Evolutionary conservation across 2,797 vertebrate genomes (phyloP), one percentile per base, ranked within the genome.

Genomic region (Gadopsis marmoratus): DNA sequence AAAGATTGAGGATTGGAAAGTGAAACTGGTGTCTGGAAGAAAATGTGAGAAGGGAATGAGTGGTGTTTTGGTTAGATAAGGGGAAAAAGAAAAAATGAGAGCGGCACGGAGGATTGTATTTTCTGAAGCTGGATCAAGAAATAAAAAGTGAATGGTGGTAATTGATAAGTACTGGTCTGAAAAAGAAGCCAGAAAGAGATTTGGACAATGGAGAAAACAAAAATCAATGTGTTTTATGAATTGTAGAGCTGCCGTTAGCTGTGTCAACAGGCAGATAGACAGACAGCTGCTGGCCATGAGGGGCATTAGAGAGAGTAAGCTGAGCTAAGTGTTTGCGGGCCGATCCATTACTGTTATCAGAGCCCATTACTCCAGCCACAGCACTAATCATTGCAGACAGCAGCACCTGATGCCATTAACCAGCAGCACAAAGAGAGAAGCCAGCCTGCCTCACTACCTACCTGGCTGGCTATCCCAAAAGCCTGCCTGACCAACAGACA

Each of bases 321-420:
- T 80, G 85, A 91, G 93, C 93, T 94, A 93, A 95, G 93, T 95
- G 94, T 94, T 93, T 94, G 91, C 91, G 92, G 91, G 92, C 92
- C 82, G 90, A 93, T 93, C 92, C 92, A 94, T 95, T 93, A 95
- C 92, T 87, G 93, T 93, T 95, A 95, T 95, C 94, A 95, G 92
- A 93, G 91, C 81, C 94, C 93, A 95, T 95, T 95, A 95, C 90
- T 89, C 83, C 85, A 86, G 86, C 76, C 82, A 72, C 83, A 71
- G 88, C 90, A 87, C 92, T 95, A 93, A 95, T 95, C 92, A 93
- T 83, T 89, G 92, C 85, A 91, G 92, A 95, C 92, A 94, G 92
- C 91, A 92, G 85, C 91, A 92, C 94, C 92, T 94, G 94, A 95
- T 94, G 93, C 89, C 93, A 94, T 93, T 95, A 94, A 92, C 83